A percentile compares a stretch with the other conserved stretches of the same genome.
phyloP scores from a whole-genome alignment of 2,888 invertebrate species.

The Coecobrya sp. region DNA sequence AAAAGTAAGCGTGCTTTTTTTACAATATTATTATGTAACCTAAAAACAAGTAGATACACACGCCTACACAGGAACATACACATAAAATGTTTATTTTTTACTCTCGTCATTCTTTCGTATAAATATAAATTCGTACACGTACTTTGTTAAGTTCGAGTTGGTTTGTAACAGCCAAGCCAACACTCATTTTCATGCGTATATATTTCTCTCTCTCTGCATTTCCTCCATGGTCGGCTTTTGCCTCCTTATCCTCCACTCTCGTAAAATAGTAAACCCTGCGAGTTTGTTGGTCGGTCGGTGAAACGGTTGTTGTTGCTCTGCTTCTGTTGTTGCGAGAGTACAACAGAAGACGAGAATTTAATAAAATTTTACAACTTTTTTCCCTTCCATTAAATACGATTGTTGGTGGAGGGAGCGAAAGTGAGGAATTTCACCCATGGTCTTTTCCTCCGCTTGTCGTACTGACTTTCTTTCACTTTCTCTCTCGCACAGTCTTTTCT shows the following conservation, averaged over 20 bases:
- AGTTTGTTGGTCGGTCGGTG: conserved; percentile 33
- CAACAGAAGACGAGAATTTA: conserved; percentile 71
- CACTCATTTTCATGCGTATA: conserved; percentile 16
- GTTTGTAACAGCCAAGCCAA: background rate
- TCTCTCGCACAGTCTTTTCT: conserved; percentile 54
- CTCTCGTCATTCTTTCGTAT: conserved; percentile 33
- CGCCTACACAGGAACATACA: conserved; percentile 52
- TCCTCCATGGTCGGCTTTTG: background rate
- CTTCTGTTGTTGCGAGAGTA: background rate
- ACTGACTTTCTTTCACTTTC: conserved; percentile 60
- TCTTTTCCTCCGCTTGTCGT: conserved; percentile 40
- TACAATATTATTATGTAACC: conserved; percentile 21
- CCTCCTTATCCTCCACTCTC: conserved; percentile 30
- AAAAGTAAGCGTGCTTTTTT: conserved; percentile 28
- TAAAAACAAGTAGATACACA: conserved; percentile 18
- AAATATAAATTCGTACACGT: conserved; percentile 34
- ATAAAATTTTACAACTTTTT: conserved; percentile 82
- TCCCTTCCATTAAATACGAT: conserved; percentile 80
- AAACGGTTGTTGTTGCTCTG: background rate
- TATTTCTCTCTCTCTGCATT: background rate
- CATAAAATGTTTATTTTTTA: conserved; percentile 55
- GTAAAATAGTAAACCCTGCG: conserved; percentile 53
- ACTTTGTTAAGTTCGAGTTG: conserved; percentile 4
- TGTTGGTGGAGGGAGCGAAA: conserved; percentile 71
- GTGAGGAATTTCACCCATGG: conserved; percentile 78